A percentile compares a stretch with the other conserved stretches of the same genome.
Conservation (phyloP, 1,140 invertebrate species). For the Ridgeia piscesae region DNA sequence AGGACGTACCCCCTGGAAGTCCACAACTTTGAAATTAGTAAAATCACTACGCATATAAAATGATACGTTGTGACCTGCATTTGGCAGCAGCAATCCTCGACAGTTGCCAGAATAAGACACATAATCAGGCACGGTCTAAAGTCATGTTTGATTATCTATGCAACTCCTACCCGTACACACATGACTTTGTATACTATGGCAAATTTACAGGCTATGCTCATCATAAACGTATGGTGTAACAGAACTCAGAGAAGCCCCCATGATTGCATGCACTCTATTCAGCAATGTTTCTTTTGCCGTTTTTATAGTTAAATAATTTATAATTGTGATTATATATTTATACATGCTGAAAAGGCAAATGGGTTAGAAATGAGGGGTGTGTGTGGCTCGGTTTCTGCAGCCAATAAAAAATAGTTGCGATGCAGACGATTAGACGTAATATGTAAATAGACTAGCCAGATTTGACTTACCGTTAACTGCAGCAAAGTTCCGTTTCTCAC, state of each 20-base stretch:
- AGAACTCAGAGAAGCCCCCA: not conserved
- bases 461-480: not conserved
- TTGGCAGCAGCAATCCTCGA: no score
- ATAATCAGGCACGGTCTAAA: no score
- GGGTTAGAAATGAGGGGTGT: not conserved
- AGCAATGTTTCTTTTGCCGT: not conserved
- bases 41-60: no score
- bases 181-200: no score
- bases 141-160: no score
- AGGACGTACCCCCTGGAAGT: no score
- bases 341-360: not conserved
- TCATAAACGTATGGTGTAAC: not conserved
- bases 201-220: no score
- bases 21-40: no score
- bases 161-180: no score
- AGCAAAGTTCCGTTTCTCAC: not conserved
- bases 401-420: not conserved
- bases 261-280: not conserved
- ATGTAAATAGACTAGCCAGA: not conserved
- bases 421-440: not conserved
- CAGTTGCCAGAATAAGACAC: no score
- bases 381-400: not conserved
- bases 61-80: no score
- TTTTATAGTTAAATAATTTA: not conserved
- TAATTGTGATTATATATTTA: not conserved